Conservation (phyloP, 2,797 vertebrate genomes). For the Somateria mollissima region DNA sequence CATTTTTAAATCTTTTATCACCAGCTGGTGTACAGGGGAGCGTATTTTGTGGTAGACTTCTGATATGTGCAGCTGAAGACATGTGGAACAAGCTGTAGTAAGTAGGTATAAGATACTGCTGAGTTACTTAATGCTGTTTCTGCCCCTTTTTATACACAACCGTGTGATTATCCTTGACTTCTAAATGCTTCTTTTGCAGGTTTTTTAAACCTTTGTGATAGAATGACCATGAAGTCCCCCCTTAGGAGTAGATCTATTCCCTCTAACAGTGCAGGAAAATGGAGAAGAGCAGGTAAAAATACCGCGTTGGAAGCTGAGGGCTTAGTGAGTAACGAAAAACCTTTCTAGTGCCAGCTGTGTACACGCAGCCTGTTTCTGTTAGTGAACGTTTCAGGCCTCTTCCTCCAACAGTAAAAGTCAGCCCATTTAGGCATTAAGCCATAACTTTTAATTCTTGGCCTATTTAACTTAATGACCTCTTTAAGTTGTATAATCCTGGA, state of each 20-base stretch:
- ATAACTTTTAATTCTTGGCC: neutral
- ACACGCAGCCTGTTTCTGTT: accelerated
- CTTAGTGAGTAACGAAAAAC: neutral
- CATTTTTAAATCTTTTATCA: neutral
- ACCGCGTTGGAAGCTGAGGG: neutral
- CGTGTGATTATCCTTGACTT: neutral
- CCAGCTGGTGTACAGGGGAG: neutral
- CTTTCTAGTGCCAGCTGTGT: neutral
- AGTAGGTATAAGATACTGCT: neutral
- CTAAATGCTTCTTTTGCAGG: neutral
- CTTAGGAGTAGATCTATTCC: neutral
- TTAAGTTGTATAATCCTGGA: neutral
- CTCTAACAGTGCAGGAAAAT: neutral
- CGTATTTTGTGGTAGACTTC: neutral
- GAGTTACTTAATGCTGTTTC: neutral
- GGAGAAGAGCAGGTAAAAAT: neutral
- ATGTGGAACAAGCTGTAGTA: neutral
- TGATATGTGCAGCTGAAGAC: neutral
- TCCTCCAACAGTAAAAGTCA: neutral
- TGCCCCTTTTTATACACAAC: neutral
- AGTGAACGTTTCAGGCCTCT: neutral
- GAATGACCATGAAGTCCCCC: neutral
- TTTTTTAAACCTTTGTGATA: neutral
- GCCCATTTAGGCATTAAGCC: neutral
- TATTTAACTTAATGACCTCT: neutral